Percentiles rank a stretch among this genome's conserved stretches.
Evolutionary conservation across 2,113 vertebrate species (phyloP).

Genomic region (Nyctereutes procyonoides): DNA sequence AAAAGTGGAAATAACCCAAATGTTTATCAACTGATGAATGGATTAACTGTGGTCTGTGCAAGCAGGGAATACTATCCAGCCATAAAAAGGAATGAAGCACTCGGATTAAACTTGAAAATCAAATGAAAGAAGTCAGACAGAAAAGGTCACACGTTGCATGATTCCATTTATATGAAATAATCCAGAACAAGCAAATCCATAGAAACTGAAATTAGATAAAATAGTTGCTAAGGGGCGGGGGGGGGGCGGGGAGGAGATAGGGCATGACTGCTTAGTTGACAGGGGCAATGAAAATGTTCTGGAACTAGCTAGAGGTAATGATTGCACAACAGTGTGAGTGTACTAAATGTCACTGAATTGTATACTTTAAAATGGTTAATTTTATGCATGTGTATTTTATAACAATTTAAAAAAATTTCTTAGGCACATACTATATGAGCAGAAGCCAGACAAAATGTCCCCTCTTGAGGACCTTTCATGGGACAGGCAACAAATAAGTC

Average conservation of each 20-base stretch:
- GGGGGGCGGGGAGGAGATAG: rapidly evolving
- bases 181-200: background rate
- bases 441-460: background rate
- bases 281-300: background rate
- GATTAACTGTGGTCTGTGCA: rapidly evolving
- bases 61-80: rapidly evolving
- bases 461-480: background rate
- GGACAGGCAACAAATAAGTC: background rate
- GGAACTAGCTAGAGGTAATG: background rate
- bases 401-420: background rate
- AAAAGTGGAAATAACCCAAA: background rate
- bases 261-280: background rate
- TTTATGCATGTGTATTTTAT: background rate
- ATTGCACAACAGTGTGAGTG: background rate
- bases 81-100: background rate
- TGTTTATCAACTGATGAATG: no score
- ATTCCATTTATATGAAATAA: background rate
- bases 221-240: no score
- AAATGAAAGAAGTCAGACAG: background rate
- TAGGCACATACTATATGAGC: background rate
- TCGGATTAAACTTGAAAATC: background rate
- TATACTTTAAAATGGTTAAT: background rate
- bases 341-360: no score
- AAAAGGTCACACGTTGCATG: background rate
- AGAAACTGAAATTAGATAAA: background rate